Base-by-base conservation (phyloP, 1,140 invertebrate species). In the Drosophila mayri region DNA sequence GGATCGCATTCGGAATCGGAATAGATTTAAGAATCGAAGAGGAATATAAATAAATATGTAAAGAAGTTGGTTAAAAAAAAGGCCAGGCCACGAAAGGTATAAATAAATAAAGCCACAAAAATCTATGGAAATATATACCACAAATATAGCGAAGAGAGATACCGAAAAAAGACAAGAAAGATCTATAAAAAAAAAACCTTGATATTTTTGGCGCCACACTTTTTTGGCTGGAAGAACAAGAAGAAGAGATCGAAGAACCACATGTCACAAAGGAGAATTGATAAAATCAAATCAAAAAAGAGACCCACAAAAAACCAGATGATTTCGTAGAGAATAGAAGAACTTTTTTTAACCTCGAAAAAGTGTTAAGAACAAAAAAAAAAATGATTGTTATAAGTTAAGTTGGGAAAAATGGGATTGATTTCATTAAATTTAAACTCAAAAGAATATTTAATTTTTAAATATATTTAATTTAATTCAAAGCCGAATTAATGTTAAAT, bases 41-140 rank as follows among this genome's bases (percentile, higher is more conserved):
- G 16, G n/a, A 18, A 49, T n/a, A 49, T 5, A 3, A 4, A n/a
- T 10, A 14, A 14, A 47, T 30, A 30, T 22, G 30, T 18, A 49
- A 41, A 68, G 63, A 57, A 68, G 67, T 25, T 54, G 49, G 12
- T 38, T 54, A 14, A 20, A 54, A 38, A 11, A 66, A 67, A 70
- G 49, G 37, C 43, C 44, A 64, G 64, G 52, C 57, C 25, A 63
- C 62, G 46, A 50, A 72, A 61, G 72, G 61, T 77, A 85, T 81
- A 85, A 81, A 86, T 86, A 85, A 77, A 82, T 70, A 43, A 46
- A 74, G 59, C 71, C 20, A 60, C 28, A 59, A 59, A 62, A 59
- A 62, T 46, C 50, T 58, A 79, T 67, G 30, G 22, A 60, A 54
- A 81, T 58, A 57, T 71, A 75, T 60, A 55, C 59, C 30, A 16